These are phyloP conservation scores for Drosophila algonquin DNA, from an alignment of 2,888 invertebrate genomes.

Conservation along the genomic window DNA sequence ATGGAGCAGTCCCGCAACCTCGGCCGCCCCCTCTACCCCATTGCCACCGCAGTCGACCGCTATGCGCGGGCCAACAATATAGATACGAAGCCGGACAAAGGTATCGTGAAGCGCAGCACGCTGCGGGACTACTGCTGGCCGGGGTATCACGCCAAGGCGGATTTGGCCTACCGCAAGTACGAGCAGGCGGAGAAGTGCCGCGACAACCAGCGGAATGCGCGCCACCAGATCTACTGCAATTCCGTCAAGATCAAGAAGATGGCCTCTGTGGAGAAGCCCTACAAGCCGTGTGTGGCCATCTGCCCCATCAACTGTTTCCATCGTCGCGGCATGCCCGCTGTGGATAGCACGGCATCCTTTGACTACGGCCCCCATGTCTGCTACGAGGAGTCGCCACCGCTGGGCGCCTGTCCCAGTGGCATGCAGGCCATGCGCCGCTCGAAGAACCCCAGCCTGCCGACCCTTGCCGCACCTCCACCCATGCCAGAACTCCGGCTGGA, in stretches of 20 bases:
- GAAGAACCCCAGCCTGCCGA: conserved; percentile 5
- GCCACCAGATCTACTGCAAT: conserved; percentile 45
- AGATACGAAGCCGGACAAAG: conserved; percentile 38
- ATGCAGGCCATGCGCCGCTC: conserved; percentile 34
- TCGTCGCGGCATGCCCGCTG: conserved; percentile 24
- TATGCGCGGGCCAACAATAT: conserved; percentile 73
- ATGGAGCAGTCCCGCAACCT: conserved; percentile 76
- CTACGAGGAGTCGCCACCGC: conserved; percentile 15
- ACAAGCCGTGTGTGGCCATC: conserved; percentile 31
- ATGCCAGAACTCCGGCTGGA: conserved; percentile 15
- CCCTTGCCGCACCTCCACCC: conserved; percentile 11
- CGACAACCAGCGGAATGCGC: conserved; percentile 29
- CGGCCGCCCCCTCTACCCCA: conserved; percentile 79
- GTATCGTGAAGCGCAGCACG: conserved; percentile 35
- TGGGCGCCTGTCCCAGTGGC: conserved; percentile 24
- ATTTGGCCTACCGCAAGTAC: conserved; percentile 59
- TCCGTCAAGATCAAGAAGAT: conserved; percentile 56
- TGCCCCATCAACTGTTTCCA: conserved; percentile 38
- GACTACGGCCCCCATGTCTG: conserved; percentile 33
- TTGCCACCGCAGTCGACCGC: conserved; percentile 71
- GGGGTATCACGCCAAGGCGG: conserved; percentile 56
- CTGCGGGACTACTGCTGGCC: conserved; percentile 67
- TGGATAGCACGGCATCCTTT: conserved; percentile 21
- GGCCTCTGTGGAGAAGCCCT: conserved; percentile 53
- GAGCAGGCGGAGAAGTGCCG: conserved; percentile 59